phyloP scores from a whole-genome alignment of 2,113 vertebrate genomes.

The Phocoena phocoena region DNA sequence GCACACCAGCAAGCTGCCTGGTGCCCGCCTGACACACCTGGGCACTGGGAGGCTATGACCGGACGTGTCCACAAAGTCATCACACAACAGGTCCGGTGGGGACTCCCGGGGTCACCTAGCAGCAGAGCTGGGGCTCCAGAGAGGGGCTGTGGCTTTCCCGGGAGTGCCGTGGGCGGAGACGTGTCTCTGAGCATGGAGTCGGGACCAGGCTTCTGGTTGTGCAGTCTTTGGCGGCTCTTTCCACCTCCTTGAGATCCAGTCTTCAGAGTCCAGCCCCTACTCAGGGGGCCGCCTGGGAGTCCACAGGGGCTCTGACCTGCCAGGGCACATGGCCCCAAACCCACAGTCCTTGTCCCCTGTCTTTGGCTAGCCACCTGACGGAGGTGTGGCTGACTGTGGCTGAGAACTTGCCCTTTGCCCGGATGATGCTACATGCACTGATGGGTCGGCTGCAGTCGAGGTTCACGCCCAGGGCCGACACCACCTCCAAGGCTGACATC shows the following conservation, averaged over 20 bases:
- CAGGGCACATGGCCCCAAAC: not conserved
- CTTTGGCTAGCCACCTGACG: slow-evolving; percentile 52
- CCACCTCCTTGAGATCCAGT: not conserved
- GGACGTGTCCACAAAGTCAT: not conserved
- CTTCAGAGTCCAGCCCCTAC: not conserved
- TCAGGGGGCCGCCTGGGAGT: not conserved
- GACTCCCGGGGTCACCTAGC: not conserved
- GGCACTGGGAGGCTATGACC: not conserved
- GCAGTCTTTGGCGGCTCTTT: accelerated
- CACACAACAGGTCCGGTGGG: not conserved
- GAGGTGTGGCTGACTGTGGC: slow-evolving; percentile 71
- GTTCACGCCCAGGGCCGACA: not conserved
- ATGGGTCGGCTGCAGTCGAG: slow-evolving; percentile 59
- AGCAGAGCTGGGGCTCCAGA: not conserved
- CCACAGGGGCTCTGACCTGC: not conserved
- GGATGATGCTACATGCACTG: slow-evolving; percentile 7
- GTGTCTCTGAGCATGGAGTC: accelerated
- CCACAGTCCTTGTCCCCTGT: not conserved
- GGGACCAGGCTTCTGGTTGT: not conserved
- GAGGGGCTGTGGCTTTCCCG: accelerated
- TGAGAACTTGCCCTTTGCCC: slow-evolving; percentile 19
- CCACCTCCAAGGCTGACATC: slow-evolving; percentile 62
- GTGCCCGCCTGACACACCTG: not conserved
- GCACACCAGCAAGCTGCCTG: not conserved
- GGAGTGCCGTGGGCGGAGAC: not conserved